These are phyloP conservation scores for Lottia gigantea DNA, from an alignment of 2,888 invertebrate species.

Conservation along the genomic window DNA sequence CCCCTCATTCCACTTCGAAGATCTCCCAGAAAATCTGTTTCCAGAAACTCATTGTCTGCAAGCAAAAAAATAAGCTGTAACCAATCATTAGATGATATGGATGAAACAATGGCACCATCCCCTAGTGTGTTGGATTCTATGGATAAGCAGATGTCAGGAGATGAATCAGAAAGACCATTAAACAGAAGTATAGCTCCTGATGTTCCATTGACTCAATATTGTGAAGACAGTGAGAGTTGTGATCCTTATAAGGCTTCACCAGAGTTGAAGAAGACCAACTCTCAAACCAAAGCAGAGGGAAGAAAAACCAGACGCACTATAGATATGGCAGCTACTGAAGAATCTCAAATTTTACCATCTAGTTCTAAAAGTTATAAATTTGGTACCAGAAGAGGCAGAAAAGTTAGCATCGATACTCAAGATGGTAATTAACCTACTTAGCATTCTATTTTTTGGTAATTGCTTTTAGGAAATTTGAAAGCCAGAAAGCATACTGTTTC, in stretches of 20 bases:
- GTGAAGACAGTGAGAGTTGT: constrained; percentile 22
- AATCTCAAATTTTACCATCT: constrained; percentile 38
- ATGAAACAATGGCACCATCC: constrained; percentile 33
- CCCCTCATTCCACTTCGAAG: neutral
- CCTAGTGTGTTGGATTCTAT: neutral
- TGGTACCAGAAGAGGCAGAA: constrained; percentile 25
- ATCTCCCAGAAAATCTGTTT: neutral
- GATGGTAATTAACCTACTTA: no score
- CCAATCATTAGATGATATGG: constrained; percentile 15
- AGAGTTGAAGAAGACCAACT: neutral
- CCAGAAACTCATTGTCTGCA: neutral
- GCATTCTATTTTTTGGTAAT: no score
- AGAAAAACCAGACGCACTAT: neutral
- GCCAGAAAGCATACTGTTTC: no score
- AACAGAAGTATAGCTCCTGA: constrained; percentile 47
- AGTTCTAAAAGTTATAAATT: constrained; percentile 41
- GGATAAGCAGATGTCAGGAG: neutral
- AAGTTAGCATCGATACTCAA: neutral
- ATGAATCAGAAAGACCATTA: constrained; percentile 12
- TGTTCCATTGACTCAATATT: constrained; percentile 37
- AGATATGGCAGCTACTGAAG: constrained; percentile 29
- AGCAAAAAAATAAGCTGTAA: neutral
- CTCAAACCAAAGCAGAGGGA: neutral
- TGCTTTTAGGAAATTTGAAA: no score
- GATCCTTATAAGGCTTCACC: neutral